These are phyloP conservation scores for Amblyraja radiata DNA, from an alignment of 2,797 vertebrate genomes.

Conservation along the genomic window DNA sequence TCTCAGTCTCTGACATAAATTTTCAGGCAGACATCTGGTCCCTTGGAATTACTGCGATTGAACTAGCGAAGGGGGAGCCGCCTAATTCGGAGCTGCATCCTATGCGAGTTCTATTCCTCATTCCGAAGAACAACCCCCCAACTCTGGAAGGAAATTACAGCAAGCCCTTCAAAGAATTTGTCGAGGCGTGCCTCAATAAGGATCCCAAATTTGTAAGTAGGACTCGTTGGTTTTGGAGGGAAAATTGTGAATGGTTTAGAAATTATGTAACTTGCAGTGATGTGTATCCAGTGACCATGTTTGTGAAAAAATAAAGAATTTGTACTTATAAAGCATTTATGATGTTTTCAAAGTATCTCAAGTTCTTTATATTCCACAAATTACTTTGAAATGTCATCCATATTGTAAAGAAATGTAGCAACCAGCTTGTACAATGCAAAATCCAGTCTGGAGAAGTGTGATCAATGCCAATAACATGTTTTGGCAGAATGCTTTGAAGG, in stretches of 20 bases:
- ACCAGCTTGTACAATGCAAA: neutral
- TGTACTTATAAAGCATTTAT: neutral
- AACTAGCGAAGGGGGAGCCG: slow-evolving; percentile 92
- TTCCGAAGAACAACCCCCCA: slow-evolving; percentile 95
- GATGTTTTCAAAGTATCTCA: neutral
- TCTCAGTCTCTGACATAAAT: slow-evolving; percentile 18
- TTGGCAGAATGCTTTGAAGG: neutral
- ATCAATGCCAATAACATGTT: neutral
- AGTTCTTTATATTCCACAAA: neutral
- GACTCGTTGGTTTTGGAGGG: neutral
- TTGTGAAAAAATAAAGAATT: neutral
- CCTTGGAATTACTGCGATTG: slow-evolving; percentile 95
- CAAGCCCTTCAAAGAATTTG: slow-evolving; percentile 97
- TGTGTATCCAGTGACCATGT: neutral
- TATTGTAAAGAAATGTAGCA: neutral
- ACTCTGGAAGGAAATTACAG: slow-evolving; percentile 91
- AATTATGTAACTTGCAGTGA: neutral
- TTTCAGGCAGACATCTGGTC: slow-evolving; percentile 96
- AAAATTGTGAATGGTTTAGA: neutral
- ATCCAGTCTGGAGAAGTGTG: neutral
- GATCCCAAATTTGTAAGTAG: slow-evolving; percentile 92
- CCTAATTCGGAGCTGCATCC: slow-evolving; percentile 96
- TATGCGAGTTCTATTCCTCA: slow-evolving; percentile 96
- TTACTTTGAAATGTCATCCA: neutral
- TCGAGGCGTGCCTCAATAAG: slow-evolving; percentile 97